phyloP scores from a whole-genome alignment of 2,888 invertebrate species.

The Aleiodes testaceus region DNA sequence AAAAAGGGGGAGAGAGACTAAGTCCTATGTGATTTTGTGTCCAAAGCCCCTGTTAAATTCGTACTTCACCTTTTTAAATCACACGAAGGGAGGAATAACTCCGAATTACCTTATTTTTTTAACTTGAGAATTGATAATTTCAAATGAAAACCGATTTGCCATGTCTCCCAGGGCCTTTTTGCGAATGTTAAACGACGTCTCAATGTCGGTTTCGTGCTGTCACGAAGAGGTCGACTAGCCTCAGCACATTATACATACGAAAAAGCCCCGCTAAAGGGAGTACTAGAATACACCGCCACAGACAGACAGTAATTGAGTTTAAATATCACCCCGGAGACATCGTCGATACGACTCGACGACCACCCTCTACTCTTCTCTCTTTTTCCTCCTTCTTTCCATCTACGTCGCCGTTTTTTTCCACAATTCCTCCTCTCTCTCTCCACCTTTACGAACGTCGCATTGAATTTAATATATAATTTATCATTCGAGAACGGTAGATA shows the following conservation, averaged over 20 bases:
- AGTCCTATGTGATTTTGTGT: constrained; percentile 4
- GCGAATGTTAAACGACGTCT: constrained; percentile 18
- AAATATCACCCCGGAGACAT: constrained; percentile 32
- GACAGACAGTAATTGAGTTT: constrained; percentile 38
- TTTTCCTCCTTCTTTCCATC: background rate
- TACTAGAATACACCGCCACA: constrained; percentile 17
- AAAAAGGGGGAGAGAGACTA: background rate
- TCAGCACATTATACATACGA: background rate
- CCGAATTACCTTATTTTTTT: background rate
- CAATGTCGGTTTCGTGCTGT: constrained; percentile 31
- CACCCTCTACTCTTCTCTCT: constrained; percentile 27
- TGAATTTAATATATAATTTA: constrained; percentile 29
- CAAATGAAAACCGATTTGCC: constrained; percentile 23
- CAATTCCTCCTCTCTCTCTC: background rate
- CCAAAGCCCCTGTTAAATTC: constrained; percentile 14
- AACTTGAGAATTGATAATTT: constrained; percentile 16
- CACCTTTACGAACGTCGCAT: background rate
- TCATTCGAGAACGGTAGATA: constrained; percentile 13
- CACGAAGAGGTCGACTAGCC: constrained; percentile 21
- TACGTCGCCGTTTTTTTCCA: background rate
- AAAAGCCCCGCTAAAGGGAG: constrained; percentile 20
- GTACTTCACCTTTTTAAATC: background rate
- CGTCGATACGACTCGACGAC: constrained; percentile 32
- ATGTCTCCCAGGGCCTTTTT: background rate
- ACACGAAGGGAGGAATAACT: constrained; percentile 23